Percentiles rank a stretch among this genome's conserved stretches.
Conservation (phyloP, 1,140 invertebrate genomes). For the Lepidurus apus region DNA sequence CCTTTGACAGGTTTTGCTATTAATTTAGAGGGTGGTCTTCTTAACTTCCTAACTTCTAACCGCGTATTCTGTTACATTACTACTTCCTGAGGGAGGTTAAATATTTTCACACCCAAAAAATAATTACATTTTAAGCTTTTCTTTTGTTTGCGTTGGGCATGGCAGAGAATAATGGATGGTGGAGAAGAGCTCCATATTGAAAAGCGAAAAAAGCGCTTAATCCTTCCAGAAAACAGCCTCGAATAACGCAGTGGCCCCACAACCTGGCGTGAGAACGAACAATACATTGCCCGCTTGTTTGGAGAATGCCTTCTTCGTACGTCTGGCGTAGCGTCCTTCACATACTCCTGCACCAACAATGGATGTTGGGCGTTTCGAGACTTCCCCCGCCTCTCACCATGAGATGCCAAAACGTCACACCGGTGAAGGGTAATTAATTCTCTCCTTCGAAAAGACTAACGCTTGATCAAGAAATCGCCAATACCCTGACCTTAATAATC, state of each 20-base stretch:
- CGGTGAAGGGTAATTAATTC: conserved; percentile 15
- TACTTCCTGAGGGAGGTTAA: too few species aligned
- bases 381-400: conserved; percentile 13
- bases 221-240: background rate
- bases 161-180: too few species aligned
- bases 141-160: too few species aligned
- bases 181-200: too few species aligned
- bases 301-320: background rate
- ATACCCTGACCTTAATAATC: background rate
- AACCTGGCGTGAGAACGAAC: background rate
- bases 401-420: conserved; percentile 21
- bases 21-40: too few species aligned
- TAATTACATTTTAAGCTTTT: too few species aligned
- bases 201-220: background rate
- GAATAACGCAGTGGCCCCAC: background rate
- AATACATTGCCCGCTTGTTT: background rate
- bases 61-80: too few species aligned
- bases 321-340: background rate
- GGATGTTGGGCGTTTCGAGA: conserved; percentile 9
- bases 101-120: too few species aligned
- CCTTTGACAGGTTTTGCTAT: too few species aligned
- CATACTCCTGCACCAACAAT: conserved; percentile 14
- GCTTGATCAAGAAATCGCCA: background rate
- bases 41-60: too few species aligned
- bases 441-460: background rate